Evolutionary conservation across 2,113 vertebrate species (phyloP), one percentile per base, ranked within the genome.

Genomic region (Maccullochella peelii): DNA sequence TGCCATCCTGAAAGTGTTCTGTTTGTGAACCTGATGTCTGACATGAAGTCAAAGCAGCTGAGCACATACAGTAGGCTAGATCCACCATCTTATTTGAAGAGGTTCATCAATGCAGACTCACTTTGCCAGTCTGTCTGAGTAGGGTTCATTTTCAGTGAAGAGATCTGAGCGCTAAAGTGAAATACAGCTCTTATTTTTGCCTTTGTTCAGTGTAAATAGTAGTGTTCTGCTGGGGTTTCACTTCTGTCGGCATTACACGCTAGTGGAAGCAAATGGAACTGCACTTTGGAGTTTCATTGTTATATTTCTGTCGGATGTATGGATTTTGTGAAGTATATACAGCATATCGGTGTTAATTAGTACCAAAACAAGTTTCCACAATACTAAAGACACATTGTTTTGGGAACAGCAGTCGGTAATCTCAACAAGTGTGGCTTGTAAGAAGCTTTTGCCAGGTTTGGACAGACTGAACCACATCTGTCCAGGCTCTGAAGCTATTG

Each of bases 1-100:
- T 21, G 71, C 59, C 67, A 30, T 65, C 52, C 67, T 65, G n/a
- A 58, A 75, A 79, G 57, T 49, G 36, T 44, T 86, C 71, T 82
- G 52, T 80, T 82, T 78, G 63, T 75, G 49, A 84, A 74, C 23
- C 58, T 55, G 68, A 65, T 67, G 79, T 72, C 72, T 18, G 58
- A 80, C 54, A 20, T 40, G 18, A 63, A 55, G 70, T 79, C 14
- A 77, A 76, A 71, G 47, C n/a, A 8, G 55, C 76, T 38, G 25
- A 20, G 77, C 55, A 57, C 52, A 61, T 73, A 42, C 42, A 42
- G 40, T 9, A 33, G 33, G 33, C 33, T 33, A 40, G 67, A 80
- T 80, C 47, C 33, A 63, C 33, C 58, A 20, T 81, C 69, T 44
- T 61, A 71, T 74, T 67, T 25, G 9, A 79, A 61, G 40, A 79